These are phyloP conservation scores for Caenorhabditis sinica DNA, from an alignment of 2,888 invertebrate genomes.

Conservation along the genomic window DNA sequence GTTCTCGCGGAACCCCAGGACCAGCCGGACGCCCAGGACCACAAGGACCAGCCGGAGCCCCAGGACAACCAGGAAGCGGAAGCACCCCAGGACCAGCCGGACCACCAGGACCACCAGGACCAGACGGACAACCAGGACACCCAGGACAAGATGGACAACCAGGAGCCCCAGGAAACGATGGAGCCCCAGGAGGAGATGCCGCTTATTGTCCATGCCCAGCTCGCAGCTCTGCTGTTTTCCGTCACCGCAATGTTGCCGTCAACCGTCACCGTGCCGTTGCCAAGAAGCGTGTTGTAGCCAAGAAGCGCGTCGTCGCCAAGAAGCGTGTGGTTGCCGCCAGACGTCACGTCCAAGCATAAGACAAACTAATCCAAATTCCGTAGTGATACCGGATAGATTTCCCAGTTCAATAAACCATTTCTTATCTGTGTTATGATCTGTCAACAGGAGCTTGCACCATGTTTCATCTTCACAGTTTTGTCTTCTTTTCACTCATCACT, in stretches of 20 bases:
- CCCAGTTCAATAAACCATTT: constrained; percentile 35
- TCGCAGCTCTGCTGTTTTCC: constrained; percentile 47
- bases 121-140: constrained; percentile 64
- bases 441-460: constrained; percentile 8
- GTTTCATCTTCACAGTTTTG: neutral
- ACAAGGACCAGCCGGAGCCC: constrained; percentile 60
- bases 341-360: constrained; percentile 64
- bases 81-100: constrained; percentile 66
- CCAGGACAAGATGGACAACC: constrained; percentile 65
- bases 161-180: constrained; percentile 61
- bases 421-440: constrained; percentile 21
- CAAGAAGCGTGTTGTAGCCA: constrained; percentile 62
- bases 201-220: constrained; percentile 68
- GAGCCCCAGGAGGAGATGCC: constrained; percentile 59
- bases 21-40: constrained; percentile 67
- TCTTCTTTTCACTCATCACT: constrained; percentile 53
- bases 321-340: constrained; percentile 60
- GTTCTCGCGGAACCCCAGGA: constrained; percentile 66
- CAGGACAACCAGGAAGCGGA: constrained; percentile 64
- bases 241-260: constrained; percentile 46
- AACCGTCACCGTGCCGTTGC: constrained; percentile 62
- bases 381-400: constrained; percentile 43
- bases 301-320: constrained; percentile 60
- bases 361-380: constrained; percentile 22
- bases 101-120: constrained; percentile 68